Percentiles rank a stretch among this genome's conserved stretches.
Conservation (phyloP, 1,140 invertebrate genomes). For the Apis mellifera region DNA sequence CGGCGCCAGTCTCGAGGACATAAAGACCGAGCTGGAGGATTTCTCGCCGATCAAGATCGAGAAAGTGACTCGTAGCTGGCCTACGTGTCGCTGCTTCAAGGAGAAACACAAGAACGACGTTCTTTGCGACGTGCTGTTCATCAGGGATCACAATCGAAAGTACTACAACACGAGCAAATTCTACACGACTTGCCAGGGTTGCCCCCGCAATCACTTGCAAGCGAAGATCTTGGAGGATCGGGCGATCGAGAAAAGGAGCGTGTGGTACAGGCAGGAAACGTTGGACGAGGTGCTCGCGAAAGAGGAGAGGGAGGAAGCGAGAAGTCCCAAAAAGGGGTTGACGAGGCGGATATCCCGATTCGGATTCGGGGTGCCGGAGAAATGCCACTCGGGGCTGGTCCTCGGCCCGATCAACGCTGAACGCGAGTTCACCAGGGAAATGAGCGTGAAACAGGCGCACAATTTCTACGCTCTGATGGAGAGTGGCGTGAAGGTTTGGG, state of each 20-base stretch:
- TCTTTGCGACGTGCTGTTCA: constrained; percentile 66
- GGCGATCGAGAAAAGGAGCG: constrained; percentile 13
- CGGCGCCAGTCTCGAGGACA: constrained; percentile 58
- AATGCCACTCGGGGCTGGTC: constrained; percentile 77
- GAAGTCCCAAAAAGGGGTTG: neutral
- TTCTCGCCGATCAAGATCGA: constrained; percentile 24
- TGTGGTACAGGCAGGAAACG: constrained; percentile 34
- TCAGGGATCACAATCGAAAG: constrained; percentile 47
- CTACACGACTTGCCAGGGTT: constrained; percentile 32
- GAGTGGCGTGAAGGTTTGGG: constrained; percentile 73
- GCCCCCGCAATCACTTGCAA: constrained; percentile 37
- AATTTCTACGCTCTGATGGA: constrained; percentile 70
- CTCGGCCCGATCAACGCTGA: constrained; percentile 54
- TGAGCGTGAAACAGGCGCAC: neutral
- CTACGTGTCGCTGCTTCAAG: constrained; percentile 30
- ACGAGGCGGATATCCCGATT: constrained; percentile 75
- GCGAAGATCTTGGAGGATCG: constrained; percentile 1
- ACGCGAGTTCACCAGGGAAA: neutral
- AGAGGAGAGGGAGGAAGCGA: neutral
- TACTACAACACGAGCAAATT: constrained; percentile 20
- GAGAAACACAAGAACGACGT: constrained; percentile 33
- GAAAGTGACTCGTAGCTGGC: constrained; percentile 61
- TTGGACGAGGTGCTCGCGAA: neutral
- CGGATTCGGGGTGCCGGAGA: constrained; percentile 79
- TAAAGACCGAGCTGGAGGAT: constrained; percentile 50